Evolutionary conservation across 2,113 vertebrate genomes (phyloP).

Genomic region (Balaenoptera acutorostrata): DNA sequence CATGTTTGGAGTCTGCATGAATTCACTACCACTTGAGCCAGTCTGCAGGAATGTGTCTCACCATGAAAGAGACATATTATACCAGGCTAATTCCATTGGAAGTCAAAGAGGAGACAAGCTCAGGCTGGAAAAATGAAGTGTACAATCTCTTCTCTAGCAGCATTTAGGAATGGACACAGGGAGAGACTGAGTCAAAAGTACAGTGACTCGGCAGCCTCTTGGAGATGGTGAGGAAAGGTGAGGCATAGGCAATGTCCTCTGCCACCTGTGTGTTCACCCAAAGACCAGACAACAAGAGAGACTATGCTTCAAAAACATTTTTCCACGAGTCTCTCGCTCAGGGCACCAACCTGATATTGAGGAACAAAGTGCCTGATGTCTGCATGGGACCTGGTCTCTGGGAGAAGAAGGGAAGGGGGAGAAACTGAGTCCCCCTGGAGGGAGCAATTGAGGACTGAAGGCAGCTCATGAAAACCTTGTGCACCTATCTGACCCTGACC

Average conservation of each 20-base stretch:
- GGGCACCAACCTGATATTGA: background rate
- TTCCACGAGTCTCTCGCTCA: background rate
- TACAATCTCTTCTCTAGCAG: background rate
- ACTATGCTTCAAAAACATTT: background rate
- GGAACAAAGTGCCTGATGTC: accelerated
- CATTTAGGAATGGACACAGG: background rate
- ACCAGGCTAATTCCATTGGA: background rate
- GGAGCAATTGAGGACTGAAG: too few relatives aligned
- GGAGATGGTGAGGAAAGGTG: background rate
- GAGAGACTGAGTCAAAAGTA: background rate
- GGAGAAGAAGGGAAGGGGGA: background rate
- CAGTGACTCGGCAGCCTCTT: background rate
- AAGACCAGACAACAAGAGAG: background rate
- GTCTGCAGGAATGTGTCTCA: conserved; percentile 50
- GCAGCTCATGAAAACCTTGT: background rate
- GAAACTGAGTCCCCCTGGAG: background rate
- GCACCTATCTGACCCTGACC: background rate
- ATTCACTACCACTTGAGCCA: background rate
- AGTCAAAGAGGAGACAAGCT: conserved; percentile 37
- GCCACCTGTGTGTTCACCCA: background rate
- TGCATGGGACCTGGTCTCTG: background rate
- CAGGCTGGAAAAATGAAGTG: conserved; percentile 28
- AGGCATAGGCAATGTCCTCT: accelerated
- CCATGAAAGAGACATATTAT: conserved; percentile 47
- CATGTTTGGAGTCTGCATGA: background rate